These are phyloP conservation scores for Papilio xuthus DNA, from an alignment of 1,140 invertebrate genomes.

Conservation along the genomic window DNA sequence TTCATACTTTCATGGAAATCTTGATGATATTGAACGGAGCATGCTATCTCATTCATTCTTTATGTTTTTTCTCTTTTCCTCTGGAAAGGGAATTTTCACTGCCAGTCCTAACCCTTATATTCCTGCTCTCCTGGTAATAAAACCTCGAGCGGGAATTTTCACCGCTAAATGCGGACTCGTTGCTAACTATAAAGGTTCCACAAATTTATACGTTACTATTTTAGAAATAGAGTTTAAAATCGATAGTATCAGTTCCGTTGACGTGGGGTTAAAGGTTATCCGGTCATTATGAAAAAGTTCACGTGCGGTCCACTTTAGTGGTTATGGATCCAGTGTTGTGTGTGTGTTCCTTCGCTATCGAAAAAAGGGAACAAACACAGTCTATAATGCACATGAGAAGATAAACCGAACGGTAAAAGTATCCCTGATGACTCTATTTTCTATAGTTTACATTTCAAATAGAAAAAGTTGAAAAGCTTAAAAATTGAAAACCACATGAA, in stretches of 20 bases:
- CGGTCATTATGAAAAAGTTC: too few relatives aligned
- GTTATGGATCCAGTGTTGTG: too few relatives aligned
- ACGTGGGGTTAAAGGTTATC: too few relatives aligned
- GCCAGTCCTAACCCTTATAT: constrained; percentile 18
- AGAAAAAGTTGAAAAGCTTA: too few relatives aligned
- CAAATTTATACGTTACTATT: not conserved
- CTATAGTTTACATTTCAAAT: too few relatives aligned
- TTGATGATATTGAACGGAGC: not conserved
- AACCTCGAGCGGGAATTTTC: constrained; percentile 43
- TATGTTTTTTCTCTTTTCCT: not conserved
- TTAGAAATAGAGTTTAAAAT: constrained; percentile 38
- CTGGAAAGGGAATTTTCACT: constrained; percentile 24
- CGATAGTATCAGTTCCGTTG: not conserved
- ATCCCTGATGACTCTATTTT: too few relatives aligned
- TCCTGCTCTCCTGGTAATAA: constrained; percentile 50
- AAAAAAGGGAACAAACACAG: too few relatives aligned
- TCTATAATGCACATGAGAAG: too few relatives aligned
- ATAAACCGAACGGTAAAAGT: too few relatives aligned
- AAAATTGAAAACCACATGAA: too few relatives aligned
- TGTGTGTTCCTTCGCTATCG: too few relatives aligned
- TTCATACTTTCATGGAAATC: not conserved
- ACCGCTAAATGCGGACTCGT: not conserved
- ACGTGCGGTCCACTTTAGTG: too few relatives aligned
- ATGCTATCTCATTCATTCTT: not conserved
- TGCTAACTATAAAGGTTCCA: not conserved